Base-by-base conservation (phyloP, 2,888 invertebrate species). In the Amblyjoppa fuscipennis region DNA sequence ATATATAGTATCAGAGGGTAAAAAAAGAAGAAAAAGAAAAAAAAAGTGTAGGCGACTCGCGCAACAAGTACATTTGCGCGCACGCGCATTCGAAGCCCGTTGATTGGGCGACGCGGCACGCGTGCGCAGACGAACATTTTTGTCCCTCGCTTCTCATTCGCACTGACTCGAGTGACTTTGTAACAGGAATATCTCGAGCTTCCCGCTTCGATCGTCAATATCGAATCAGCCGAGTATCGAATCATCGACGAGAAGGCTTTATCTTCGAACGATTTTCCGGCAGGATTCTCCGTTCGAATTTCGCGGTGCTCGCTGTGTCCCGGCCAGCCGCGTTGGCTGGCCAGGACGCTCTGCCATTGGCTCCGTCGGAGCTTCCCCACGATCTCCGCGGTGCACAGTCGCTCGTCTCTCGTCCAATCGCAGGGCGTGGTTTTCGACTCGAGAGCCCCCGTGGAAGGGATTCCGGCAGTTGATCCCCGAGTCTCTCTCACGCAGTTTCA, bases 401-500 rank as follows among this genome's bases (percentile, higher is more conserved):
- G 68, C 74, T 80, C 68, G 78, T 61, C 13, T 77, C 78, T 81
- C 75, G 86, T 68, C 91, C 89, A 91, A 92, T 91, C 73, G 84
- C 66, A 73, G 53, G 69, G 66, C 79, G 84, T 83, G 84, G 86
- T 88, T 80, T 89, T 81, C 49, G 64, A 59, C 64, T 76, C 76
- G 38, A 25, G 53, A 75, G 4, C 41, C 0, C 28, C 53, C 20
- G 64, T 56, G 28, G 80, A 85, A 89, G 91, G 91, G 89, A 85
- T 88, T 88, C 88, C 90, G 92, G 90, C 92, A 92, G 92, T 92
- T 91, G 89, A 88, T 88, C 87, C 87, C 87, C 90, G 71, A 68
- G 81, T 73, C 83, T 82, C 49, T 81, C 84, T 82, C 83, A 69
- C 85, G 85, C 80, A 85, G 85, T 83, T 85, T 59, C 76, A 59